phyloP scores from a whole-genome alignment of 2,113 vertebrate species.

The Mystacornis crossleyi region DNA sequence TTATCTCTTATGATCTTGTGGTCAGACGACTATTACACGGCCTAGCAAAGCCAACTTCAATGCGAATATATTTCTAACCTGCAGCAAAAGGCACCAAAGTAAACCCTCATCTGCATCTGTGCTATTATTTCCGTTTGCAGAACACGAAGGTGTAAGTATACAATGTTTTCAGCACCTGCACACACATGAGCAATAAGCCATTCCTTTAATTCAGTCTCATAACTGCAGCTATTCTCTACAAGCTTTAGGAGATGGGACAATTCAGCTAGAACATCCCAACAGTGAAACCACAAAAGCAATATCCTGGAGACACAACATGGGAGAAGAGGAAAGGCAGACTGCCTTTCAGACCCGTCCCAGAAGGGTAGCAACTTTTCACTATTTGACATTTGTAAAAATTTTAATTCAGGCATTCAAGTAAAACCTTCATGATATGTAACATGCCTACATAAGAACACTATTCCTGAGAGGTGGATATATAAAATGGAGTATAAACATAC shows the following conservation, averaged over 20 bases:
- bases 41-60: neutral
- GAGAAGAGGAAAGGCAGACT: neutral
- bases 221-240: neutral
- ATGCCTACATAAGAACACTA: neutral
- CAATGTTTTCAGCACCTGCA: neutral
- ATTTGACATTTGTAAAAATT: neutral
- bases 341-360: neutral
- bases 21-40: neutral
- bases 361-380: neutral
- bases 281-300: neutral
- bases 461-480: neutral
- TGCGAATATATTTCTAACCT: neutral
- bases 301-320: neutral
- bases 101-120: neutral
- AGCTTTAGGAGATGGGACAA: neutral
- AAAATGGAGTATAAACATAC: neutral
- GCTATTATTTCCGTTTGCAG: neutral
- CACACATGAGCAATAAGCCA: neutral
- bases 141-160: neutral
- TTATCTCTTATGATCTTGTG: neutral
- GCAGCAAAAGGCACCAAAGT: neutral
- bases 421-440: neutral
- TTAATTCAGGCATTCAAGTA: neutral
- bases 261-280: neutral
- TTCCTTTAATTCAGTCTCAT: neutral